Evolutionary conservation across 1,140 invertebrate genomes (phyloP), one percentile per base, ranked within the genome.

Genomic region (Drosophila rhopaloa): DNA sequence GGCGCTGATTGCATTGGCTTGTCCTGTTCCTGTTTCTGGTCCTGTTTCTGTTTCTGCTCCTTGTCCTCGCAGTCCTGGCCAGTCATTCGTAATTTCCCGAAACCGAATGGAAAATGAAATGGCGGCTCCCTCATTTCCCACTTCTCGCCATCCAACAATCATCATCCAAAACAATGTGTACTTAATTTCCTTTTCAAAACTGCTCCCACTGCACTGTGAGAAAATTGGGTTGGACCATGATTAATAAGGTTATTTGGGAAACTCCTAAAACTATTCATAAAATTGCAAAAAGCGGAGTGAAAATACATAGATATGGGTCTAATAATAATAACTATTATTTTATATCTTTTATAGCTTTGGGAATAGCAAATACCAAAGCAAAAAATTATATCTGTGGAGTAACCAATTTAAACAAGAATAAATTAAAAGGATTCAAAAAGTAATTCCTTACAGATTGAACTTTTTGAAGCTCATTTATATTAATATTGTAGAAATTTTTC

Each of bases 131-230:
- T 55, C 38, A 41, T 40, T 19, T 11, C 46, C 51, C 41, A 46
- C 19, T 10, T 5, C 14, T 1, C 27, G 5, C 41, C 47, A 24
- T 40, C 40, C 32, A 65, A 27, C 47, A 53, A 57, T 70, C 65
- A 75, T 66, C 71, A 61, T 54, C 50, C 50, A 63, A 72, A 76
- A 72, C 65, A 81, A 76, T 76, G 57, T 82, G 62, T 79, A 79
- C 68, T 85, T 84, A 84, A 84, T 84, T 84, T 84, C 78, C 81
- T 81, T 81, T 75, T 67, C 56, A 38, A 53, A 44, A 47, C 47
- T 56, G 13, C 46, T 60, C 1, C 8, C 19, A 6, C 2, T 14
- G 10, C 35, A 43, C 58, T 40, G 47, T 5, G 11, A 66, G 27
- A 67, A 67, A 29, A 27, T 16, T 29, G 4, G 24, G 8, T 9